These are phyloP conservation scores for Anhinga rufa DNA, from an alignment of 2,113 vertebrate species.

Conservation along the genomic window DNA sequence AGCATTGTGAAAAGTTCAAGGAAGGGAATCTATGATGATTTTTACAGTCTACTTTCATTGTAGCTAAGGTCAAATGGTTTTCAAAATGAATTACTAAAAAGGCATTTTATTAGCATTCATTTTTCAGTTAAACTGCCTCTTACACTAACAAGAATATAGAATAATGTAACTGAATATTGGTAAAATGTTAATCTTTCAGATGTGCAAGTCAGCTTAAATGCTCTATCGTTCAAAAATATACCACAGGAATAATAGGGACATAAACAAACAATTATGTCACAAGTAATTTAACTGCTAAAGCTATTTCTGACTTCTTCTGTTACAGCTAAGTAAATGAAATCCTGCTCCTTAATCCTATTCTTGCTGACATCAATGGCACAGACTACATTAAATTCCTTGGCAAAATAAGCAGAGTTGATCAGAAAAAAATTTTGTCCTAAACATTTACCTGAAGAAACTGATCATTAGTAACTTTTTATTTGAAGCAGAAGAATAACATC, in stretches of 20 bases:
- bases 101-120: conserved; percentile 39
- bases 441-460: background rate
- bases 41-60: conserved; percentile 48
- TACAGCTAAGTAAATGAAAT: background rate
- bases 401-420: background rate
- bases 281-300: background rate
- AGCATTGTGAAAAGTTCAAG: conserved; percentile 66
- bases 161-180: background rate
- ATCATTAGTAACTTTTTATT: background rate
- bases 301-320: background rate
- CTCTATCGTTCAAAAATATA: conserved; percentile 5
- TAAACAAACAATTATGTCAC: conserved; percentile 1
- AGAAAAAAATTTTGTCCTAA: background rate
- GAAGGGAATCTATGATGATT: conserved; percentile 57
- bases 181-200: conserved; percentile 18
- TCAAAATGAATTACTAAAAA: conserved; percentile 54
- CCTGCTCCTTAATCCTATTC: background rate
- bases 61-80: conserved; percentile 63
- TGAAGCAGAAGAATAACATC: background rate
- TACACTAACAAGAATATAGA: background rate
- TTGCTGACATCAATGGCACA: background rate
- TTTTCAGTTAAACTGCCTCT: background rate
- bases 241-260: background rate
- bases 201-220: background rate
- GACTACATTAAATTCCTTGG: background rate